These are phyloP conservation scores for Camponotus vicinus DNA, from an alignment of 1,140 invertebrate species.

Conservation along the genomic window DNA sequence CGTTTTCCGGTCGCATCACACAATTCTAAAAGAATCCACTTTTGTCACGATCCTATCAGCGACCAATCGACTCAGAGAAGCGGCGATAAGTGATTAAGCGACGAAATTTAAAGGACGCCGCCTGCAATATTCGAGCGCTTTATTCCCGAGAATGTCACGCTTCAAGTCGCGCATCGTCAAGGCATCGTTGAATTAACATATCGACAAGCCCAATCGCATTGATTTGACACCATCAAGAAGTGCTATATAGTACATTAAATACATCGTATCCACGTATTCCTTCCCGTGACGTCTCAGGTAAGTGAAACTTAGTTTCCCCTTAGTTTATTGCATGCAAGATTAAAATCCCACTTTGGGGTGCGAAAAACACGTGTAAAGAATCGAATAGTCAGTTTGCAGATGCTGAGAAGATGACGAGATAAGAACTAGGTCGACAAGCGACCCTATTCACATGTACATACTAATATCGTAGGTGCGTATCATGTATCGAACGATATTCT, in stretches of 20 bases:
- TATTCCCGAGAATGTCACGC: constrained; percentile 49
- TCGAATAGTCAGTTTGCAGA: not conserved
- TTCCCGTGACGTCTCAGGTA: constrained; percentile 10
- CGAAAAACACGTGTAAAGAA: not conserved
- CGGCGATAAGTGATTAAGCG: constrained; percentile 19
- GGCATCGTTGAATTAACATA: constrained; percentile 27
- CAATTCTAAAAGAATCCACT: constrained; percentile 73
- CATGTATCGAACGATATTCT: not conserved
- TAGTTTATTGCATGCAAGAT: constrained; percentile 11
- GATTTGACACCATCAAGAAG: constrained; percentile 7
- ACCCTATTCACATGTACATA: constrained; percentile 35
- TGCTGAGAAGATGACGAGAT: not conserved
- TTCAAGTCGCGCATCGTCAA: constrained; percentile 4
- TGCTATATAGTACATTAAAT: not conserved
- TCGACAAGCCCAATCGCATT: constrained; percentile 14
- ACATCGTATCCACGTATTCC: not conserved
- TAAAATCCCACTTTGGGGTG: constrained; percentile 23
- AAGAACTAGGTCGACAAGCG: constrained; percentile 41
- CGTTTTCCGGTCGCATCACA: constrained; percentile 63
- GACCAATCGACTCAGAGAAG: not conserved
- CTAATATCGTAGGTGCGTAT: constrained; percentile 34
- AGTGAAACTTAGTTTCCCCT: constrained; percentile 14
- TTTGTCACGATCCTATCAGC: constrained; percentile 53
- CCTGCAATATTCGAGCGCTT: constrained; percentile 4
- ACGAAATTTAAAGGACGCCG: constrained; percentile 32